These are phyloP conservation scores for Scaptomyza montana DNA, from an alignment of 1,140 invertebrate species.

Conservation along the genomic window DNA sequence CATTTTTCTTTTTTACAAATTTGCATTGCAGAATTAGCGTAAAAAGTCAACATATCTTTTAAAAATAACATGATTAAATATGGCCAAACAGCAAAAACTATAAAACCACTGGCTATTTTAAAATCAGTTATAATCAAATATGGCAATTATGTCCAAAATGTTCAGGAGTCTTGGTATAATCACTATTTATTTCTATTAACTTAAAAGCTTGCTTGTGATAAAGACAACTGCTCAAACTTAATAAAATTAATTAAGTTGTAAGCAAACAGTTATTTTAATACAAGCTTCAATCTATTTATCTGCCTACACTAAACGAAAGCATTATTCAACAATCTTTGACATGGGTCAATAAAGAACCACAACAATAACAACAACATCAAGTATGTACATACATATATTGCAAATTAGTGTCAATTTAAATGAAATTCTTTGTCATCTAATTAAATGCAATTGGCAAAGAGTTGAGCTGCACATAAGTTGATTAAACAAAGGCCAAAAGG, in stretches of 20 bases:
- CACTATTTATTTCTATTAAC: not conserved
- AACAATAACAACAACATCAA: slow-evolving; percentile 1
- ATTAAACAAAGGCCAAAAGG: slow-evolving; percentile 60
- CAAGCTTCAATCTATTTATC: not conserved
- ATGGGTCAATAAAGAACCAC: not conserved
- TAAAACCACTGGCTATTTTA: no score
- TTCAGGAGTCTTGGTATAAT: no score
- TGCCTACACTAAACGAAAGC: not conserved
- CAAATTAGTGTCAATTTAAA: slow-evolving; percentile 71
- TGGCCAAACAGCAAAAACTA: no score
- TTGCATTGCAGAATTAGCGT: no score
- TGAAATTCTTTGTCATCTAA: slow-evolving; percentile 68
- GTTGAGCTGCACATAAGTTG: slow-evolving; percentile 40
- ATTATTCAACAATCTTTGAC: slow-evolving; percentile 8
- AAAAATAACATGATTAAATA: no score
- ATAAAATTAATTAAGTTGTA: not conserved
- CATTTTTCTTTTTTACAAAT: no score
- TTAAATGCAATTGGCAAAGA: slow-evolving; percentile 47
- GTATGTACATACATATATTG: slow-evolving; percentile 29
- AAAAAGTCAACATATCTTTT: no score
- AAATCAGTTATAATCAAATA: no score
- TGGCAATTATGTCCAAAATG: no score
- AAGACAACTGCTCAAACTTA: not conserved
- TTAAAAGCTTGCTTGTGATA: not conserved
- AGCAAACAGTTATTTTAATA: not conserved